Evolutionary conservation across 2,113 vertebrate species (phyloP).

Genomic region (Ciconia maguari): DNA sequence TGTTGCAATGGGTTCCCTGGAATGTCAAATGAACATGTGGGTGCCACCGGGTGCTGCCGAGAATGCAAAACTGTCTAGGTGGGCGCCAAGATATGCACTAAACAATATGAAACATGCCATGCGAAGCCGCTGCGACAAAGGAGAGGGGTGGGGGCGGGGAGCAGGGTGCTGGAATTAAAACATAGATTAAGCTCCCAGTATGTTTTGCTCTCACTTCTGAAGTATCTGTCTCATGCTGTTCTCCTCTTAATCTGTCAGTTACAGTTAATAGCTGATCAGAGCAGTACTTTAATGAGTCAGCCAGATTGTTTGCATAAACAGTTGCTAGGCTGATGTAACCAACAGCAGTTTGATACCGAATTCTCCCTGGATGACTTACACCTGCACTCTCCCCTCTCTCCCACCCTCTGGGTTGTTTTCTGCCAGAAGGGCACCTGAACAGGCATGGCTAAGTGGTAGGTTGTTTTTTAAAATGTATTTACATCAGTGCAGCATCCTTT

Average conservation of each 20-base stretch:
- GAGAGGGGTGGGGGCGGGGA: background rate
- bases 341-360: background rate
- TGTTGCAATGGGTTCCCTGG: constrained; percentile 41
- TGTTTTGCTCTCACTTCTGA: constrained; percentile 19
- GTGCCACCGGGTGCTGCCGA: constrained; percentile 50
- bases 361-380: background rate
- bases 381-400: background rate
- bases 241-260: constrained; percentile 28
- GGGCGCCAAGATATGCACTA: constrained; percentile 40
- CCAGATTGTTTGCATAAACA: constrained; percentile 20
- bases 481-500: background rate
- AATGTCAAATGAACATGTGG: constrained; percentile 49
- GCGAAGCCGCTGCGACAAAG: background rate
- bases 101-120: background rate
- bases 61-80: constrained; percentile 51
- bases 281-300: constrained; percentile 3
- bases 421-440: background rate
- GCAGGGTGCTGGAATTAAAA: background rate
- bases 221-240: constrained; percentile 30
- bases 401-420: background rate
- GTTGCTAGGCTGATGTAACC: background rate
- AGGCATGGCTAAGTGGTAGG: fast-evolving
- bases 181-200: background rate
- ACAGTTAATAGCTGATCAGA: constrained; percentile 39
- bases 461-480: fast-evolving